Evolutionary conservation across 2,113 vertebrate species (phyloP).

Genomic region (Lophotis ruficrista): DNA sequence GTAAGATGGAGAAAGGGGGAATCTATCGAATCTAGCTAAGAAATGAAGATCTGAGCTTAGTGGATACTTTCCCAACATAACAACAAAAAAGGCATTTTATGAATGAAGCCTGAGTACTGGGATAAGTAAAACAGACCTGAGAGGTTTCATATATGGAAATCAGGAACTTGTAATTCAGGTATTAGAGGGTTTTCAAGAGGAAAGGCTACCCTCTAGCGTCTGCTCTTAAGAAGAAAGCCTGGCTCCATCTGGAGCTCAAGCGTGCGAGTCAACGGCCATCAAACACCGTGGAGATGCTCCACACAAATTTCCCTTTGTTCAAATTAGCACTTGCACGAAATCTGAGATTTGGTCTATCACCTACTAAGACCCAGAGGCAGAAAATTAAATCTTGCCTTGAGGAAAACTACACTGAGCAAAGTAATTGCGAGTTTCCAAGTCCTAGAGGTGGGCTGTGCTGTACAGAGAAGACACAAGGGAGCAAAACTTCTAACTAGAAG

Average conservation of each 20-base stretch:
- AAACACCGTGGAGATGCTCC: neutral
- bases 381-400: neutral
- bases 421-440: neutral
- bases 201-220: constrained; percentile 38
- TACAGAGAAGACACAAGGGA: neutral
- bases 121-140: neutral
- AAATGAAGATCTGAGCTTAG: neutral
- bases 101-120: neutral
- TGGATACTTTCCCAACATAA: neutral
- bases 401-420: neutral
- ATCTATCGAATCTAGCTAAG: neutral
- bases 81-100: neutral
- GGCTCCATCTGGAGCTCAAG: neutral
- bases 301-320: neutral
- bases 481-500: neutral
- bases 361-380: neutral
- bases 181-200: neutral
- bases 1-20: neutral
- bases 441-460: neutral
- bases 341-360: neutral
- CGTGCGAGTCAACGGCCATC: neutral
- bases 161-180: neutral
- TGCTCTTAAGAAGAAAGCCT: neutral
- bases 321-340: neutral
- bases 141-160: neutral